A percentile compares a stretch with the other conserved stretches of the same genome.
Conservation (phyloP, 2,888 invertebrate genomes). For the Drosophila macrospina region DNA sequence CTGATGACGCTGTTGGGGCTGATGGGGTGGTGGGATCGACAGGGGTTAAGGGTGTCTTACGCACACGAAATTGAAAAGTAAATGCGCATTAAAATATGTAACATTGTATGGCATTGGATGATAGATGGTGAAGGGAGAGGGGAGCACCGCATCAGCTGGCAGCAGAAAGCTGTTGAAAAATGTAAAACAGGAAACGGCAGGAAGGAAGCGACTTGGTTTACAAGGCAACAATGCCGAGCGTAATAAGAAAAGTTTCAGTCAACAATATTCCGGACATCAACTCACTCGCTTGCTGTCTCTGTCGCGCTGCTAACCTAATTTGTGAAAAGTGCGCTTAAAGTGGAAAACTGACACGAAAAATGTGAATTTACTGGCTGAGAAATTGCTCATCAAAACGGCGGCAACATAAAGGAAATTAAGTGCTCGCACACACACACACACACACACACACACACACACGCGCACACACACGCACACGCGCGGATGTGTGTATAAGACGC, state of each 20-base stretch:
- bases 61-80: slow-evolving; percentile 67
- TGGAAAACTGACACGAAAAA: slow-evolving; percentile 56
- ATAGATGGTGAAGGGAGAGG: too few relatives aligned
- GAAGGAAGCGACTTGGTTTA: slow-evolving; percentile 57
- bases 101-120: slow-evolving; percentile 26
- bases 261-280: slow-evolving; percentile 35
- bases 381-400: slow-evolving; percentile 55
- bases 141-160: slow-evolving; percentile 63
- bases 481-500: slow-evolving; percentile 10
- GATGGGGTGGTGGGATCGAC: slow-evolving; percentile 5
- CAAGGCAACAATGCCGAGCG: slow-evolving; percentile 39
- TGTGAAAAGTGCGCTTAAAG: slow-evolving; percentile 66
- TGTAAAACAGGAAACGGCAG: slow-evolving; percentile 37
- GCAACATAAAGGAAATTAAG: slow-evolving; percentile 51
- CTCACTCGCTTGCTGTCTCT: slow-evolving; percentile 13
- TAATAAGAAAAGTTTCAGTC: slow-evolving; percentile 65
- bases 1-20: slow-evolving; percentile 20
- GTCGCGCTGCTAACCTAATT: slow-evolving; percentile 63
- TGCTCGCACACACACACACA: slow-evolving; percentile 32
- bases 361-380: slow-evolving; percentile 54
- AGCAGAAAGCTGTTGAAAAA: slow-evolving; percentile 13
- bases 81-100: slow-evolving; percentile 63
- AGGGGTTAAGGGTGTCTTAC: slow-evolving; percentile 35
- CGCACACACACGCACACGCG: too few relatives aligned
- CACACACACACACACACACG: background rate